Conservation (phyloP, 2,888 invertebrate species). For the Macropis europaea region DNA sequence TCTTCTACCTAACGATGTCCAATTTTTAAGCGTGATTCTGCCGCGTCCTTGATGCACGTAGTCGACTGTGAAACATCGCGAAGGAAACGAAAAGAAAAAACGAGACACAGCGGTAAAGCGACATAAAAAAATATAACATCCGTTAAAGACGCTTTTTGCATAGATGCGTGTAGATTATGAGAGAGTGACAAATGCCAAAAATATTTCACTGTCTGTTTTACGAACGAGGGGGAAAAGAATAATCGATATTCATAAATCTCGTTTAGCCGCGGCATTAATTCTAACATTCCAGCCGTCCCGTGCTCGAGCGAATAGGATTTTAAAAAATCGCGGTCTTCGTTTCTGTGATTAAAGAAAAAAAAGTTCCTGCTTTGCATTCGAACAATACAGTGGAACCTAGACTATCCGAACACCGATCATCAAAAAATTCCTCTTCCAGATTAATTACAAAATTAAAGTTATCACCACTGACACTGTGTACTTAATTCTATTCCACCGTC, state of each 20-base stretch:
- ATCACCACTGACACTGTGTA: too few species aligned
- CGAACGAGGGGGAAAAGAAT: neutral
- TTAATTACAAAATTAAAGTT: too few species aligned
- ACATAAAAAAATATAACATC: neutral
- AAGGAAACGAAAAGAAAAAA: neutral
- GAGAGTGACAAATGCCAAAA: neutral
- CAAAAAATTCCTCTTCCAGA: too few species aligned
- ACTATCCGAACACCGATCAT: too few species aligned
- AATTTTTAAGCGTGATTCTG: slow-evolving; percentile 19
- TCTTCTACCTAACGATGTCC: slow-evolving; percentile 30
- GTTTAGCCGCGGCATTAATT: neutral
- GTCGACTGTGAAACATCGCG: slow-evolving; percentile 46
- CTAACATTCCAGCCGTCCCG: neutral
- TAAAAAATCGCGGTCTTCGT: too few species aligned
- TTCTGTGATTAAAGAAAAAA: too few species aligned
- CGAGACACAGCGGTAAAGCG: neutral
- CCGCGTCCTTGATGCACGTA: slow-evolving; percentile 40
- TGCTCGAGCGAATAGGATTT: too few species aligned
- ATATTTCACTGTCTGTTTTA: neutral
- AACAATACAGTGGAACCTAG: too few species aligned
- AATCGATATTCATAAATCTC: too few species aligned
- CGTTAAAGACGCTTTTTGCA: neutral
- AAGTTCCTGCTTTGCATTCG: too few species aligned
- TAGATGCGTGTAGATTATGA: neutral
- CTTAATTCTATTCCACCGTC: too few species aligned